Evolutionary conservation across 2,888 invertebrate species (phyloP), one percentile per base, ranked within the genome.

Genomic region (Nomada flava): DNA sequence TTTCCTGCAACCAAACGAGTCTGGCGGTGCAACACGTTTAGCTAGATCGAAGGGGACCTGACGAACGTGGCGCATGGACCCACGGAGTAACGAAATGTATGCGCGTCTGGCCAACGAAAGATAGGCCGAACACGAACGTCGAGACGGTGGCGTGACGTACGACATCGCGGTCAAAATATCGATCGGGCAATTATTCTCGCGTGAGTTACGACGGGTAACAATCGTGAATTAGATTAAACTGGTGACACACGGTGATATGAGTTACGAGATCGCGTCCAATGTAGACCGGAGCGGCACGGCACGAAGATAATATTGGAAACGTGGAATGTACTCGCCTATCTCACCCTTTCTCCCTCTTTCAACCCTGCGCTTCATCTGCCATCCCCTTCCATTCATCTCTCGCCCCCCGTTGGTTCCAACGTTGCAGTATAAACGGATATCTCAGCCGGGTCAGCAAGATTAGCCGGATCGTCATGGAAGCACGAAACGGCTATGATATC

Each of bases 221-320:
- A 91, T 91, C 91, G 88, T 91, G 90, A 91, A 92, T 91, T 91
- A 91, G 92, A 92, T 92, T 91, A 90, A 91, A 90, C 91, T 89
- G 78, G 89, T 92, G 91, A 92, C 91, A 91, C 90, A 90, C 83
- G 92, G 89, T 91, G 92, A 92, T 91, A 91, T 91, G 91, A 92
- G 91, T 91, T 90, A 91, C 86, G 86, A 79, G 86, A 87, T 88
- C 81, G 85, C 62, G 84, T 79, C 77, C 79, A 79, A 83, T 78
- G 81, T 85, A 78, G 83, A 87, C 79, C 83, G 65, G 80, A 80
- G 57, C 63, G 60, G 60, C 62, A 53, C 63, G 83, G 60, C 59
- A 53, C 63, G 83, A 55, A 81, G 85, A 88, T 88, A 85, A 85
- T 85, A 76, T 83, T 86, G 83, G 83, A 85, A 83, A 83, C 79